phyloP scores from a whole-genome alignment of 2,113 vertebrate species.

The Megaceryle torquata region DNA sequence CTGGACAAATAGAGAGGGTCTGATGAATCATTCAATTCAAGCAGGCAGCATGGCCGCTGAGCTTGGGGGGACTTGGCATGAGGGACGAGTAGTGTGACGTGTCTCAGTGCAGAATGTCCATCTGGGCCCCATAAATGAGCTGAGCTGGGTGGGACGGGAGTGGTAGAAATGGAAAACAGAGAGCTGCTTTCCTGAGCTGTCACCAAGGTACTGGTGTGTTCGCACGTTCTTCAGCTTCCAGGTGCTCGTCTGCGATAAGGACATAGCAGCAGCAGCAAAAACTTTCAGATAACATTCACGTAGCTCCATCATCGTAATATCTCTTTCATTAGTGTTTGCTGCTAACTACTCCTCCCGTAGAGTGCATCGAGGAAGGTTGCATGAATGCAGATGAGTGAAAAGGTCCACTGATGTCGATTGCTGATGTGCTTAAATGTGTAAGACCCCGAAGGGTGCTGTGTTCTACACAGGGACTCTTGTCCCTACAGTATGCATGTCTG shows the following conservation, averaged over 20 bases:
- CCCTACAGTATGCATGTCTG: accelerated
- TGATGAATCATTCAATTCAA: conserved; percentile 29
- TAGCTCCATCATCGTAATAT: neutral
- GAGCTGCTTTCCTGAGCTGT: neutral
- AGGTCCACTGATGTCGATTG: neutral
- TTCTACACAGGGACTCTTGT: accelerated
- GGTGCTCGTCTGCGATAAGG: neutral
- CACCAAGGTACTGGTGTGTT: neutral
- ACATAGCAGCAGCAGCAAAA: neutral
- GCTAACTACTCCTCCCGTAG: neutral
- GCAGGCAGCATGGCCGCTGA: conserved; percentile 2
- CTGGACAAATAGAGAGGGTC: neutral
- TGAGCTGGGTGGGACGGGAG: neutral
- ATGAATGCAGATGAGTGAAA: neutral
- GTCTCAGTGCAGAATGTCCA: neutral
- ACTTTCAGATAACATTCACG: accelerated
- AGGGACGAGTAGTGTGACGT: neutral
- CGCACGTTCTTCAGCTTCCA: neutral
- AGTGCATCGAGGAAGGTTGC: accelerated
- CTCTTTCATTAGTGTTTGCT: neutral
- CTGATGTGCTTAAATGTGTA: neutral
- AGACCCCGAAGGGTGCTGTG: neutral
- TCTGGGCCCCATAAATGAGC: neutral
- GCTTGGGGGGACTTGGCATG: neutral
- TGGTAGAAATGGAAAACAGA: neutral